phyloP scores from a whole-genome alignment of 2,797 vertebrate species.

The Mormyrops attenuatus region DNA sequence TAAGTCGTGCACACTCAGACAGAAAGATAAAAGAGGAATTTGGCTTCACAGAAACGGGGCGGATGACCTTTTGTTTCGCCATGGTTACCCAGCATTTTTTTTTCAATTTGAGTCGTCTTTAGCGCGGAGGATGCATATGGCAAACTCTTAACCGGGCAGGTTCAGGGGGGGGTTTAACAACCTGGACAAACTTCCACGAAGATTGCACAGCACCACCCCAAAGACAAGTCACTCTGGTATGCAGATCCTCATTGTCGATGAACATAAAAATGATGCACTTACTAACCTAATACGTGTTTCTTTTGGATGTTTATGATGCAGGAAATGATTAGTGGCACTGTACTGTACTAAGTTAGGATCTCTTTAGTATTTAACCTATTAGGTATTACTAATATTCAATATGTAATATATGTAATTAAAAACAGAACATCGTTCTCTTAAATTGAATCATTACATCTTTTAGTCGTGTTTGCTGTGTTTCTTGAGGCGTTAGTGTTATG shows the following conservation, averaged over 20 bases:
- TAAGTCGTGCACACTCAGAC: not conserved
- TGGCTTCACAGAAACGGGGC: not conserved
- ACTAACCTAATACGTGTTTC: not conserved
- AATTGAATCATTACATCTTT: not conserved
- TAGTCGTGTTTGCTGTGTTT: not conserved
- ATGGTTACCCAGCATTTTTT: not conserved
- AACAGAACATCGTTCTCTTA: not conserved
- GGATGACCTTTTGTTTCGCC: not conserved
- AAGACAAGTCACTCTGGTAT: not conserved
- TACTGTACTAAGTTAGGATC: not conserved
- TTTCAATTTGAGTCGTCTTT: not conserved
- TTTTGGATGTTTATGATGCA: not conserved
- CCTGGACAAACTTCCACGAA: not conserved
- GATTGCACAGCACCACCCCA: not conserved
- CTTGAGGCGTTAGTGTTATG: not conserved
- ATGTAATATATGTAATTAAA: not conserved
- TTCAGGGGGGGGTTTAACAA: not conserved
- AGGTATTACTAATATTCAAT: not conserved
- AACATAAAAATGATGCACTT: not conserved
- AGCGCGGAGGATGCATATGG: not conserved
- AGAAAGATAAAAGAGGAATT: not conserved
- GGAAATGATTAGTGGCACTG: not conserved
- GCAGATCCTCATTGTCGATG: not conserved
- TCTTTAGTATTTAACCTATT: not conserved
- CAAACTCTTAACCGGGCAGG: not conserved